Evolutionary conservation across 1,140 invertebrate species (phyloP).

Genomic region (Sitophilus oryzae): DNA sequence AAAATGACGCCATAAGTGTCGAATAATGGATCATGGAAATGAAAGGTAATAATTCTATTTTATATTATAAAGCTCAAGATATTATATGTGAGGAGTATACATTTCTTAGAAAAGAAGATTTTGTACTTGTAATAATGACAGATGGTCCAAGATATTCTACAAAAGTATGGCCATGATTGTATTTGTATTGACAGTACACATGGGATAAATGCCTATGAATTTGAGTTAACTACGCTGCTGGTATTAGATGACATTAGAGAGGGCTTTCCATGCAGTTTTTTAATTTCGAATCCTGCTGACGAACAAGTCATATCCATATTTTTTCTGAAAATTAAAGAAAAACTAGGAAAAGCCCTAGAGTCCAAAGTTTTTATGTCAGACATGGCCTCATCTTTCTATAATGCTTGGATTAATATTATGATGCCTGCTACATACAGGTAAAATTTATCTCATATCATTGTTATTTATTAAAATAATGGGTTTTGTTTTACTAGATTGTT

Average conservation of each 20-base stretch:
- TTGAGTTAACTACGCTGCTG: conserved; percentile 14
- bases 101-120: conserved; percentile 18
- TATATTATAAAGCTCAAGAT: conserved; percentile 24
- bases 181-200: conserved; percentile 22
- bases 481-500: conserved; percentile 3
- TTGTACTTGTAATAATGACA: conserved; percentile 25
- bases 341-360: conserved; percentile 5
- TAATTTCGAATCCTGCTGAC: conserved; percentile 3
- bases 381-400: conserved; percentile 14
- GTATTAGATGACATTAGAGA: conserved; percentile 18
- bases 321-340: conserved; percentile 12
- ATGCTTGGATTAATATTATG: conserved; percentile 25
- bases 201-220: conserved; percentile 17
- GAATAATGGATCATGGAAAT: conserved; percentile 13
- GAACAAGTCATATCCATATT: conserved; percentile 15
- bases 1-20: conserved; percentile 9
- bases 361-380: conserved; percentile 22
- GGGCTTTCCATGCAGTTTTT: conserved; percentile 15
- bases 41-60: conserved; percentile 5
- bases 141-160: conserved; percentile 1
- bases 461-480: too few species aligned
- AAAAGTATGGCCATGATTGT: conserved; percentile 9
- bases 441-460: neutral
- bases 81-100: conserved; percentile 7
- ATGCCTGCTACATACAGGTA: conserved; percentile 3